phyloP scores from a whole-genome alignment of 2,888 invertebrate species.

The Macrosoma leucophasiata region DNA sequence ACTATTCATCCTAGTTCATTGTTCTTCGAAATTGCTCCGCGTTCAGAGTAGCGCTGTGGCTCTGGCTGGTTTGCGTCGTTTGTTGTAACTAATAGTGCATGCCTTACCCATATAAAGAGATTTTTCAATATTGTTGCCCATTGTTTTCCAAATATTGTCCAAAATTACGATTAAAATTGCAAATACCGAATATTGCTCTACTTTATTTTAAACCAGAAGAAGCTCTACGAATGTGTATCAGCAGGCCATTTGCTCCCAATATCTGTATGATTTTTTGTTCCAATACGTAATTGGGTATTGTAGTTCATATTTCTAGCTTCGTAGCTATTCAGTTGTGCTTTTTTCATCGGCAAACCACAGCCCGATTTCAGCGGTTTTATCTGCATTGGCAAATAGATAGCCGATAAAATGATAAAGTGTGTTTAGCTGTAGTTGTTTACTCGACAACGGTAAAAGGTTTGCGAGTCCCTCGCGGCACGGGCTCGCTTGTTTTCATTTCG shows the following conservation, averaged over 20 bases:
- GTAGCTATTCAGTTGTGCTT: constrained; percentile 1
- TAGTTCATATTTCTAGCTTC: too few relatives aligned
- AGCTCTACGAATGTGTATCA: too few relatives aligned
- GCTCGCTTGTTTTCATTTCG: constrained; percentile 72
- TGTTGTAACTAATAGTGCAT: constrained; percentile 40
- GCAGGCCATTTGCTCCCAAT: too few relatives aligned
- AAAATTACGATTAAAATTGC: too few relatives aligned
- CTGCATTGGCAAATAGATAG: constrained; percentile 61
- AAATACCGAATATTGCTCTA: too few relatives aligned
- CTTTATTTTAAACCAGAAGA: too few relatives aligned
- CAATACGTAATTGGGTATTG: too few relatives aligned
- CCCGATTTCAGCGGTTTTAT: constrained; percentile 51
- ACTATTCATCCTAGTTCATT: constrained; percentile 66
- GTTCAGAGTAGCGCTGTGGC: constrained; percentile 57
- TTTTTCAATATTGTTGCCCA: constrained; percentile 27
- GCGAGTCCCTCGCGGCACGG: constrained; percentile 65
- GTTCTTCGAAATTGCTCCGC: constrained; percentile 70
- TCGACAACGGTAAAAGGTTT: constrained; percentile 73
- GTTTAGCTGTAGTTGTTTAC: constrained; percentile 70
- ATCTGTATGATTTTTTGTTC: too few relatives aligned
- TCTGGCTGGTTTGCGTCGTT: constrained; percentile 47
- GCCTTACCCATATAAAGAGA: constrained; percentile 35
- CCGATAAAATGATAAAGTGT: constrained; percentile 69
- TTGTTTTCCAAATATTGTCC: constrained; percentile 20
- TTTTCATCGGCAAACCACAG: constrained; percentile 32